These are phyloP conservation scores for Harpalus rufipes DNA, from an alignment of 2,888 invertebrate genomes.

Conservation along the genomic window DNA sequence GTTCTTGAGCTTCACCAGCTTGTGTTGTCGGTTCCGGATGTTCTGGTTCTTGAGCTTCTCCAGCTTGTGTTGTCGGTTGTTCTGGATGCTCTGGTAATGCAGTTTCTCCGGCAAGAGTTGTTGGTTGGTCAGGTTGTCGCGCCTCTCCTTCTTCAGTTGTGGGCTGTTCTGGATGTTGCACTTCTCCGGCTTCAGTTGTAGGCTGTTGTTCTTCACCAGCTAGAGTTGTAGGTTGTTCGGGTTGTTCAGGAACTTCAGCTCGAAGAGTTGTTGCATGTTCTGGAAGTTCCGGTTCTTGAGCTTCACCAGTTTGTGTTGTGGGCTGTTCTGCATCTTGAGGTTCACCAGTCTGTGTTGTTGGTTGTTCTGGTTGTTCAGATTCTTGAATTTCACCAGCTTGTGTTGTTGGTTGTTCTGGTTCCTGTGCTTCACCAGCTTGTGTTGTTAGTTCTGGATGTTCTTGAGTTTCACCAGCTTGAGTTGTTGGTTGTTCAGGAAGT, in stretches of 20 bases:
- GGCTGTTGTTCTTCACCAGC: background rate
- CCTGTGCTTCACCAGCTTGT: slow-evolving; percentile 13
- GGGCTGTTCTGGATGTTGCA: background rate
- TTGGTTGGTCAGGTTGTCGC: slow-evolving; percentile 3
- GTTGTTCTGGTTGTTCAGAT: slow-evolving; percentile 8
- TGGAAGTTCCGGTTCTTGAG: slow-evolving; percentile 48
- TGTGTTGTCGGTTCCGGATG: slow-evolving; percentile 17
- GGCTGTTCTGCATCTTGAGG: background rate
- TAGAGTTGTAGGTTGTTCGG: slow-evolving; percentile 4
- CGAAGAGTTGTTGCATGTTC: slow-evolving; percentile 11
- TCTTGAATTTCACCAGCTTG: slow-evolving; percentile 15
- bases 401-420: background rate
- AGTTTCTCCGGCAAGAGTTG: slow-evolving; percentile 4
- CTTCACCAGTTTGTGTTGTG: slow-evolving; percentile 36
- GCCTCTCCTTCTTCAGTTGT: slow-evolving; percentile 15
- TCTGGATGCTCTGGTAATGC: slow-evolving; percentile 25
- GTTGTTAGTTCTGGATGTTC: slow-evolving; percentile 62
- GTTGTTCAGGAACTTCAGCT: slow-evolving; percentile 11
- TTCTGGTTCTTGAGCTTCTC: slow-evolving; percentile 28
- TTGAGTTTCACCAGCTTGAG: slow-evolving; percentile 9
- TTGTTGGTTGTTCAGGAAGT: background rate
- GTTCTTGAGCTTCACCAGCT: slow-evolving; percentile 56
- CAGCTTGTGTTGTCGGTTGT: slow-evolving; percentile 56
- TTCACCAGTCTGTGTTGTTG: slow-evolving; percentile 7
- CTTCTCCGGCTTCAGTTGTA: slow-evolving; percentile 16